Evolutionary conservation across 1,140 invertebrate species (phyloP).

Genomic region (Drosophila ironensis): DNA sequence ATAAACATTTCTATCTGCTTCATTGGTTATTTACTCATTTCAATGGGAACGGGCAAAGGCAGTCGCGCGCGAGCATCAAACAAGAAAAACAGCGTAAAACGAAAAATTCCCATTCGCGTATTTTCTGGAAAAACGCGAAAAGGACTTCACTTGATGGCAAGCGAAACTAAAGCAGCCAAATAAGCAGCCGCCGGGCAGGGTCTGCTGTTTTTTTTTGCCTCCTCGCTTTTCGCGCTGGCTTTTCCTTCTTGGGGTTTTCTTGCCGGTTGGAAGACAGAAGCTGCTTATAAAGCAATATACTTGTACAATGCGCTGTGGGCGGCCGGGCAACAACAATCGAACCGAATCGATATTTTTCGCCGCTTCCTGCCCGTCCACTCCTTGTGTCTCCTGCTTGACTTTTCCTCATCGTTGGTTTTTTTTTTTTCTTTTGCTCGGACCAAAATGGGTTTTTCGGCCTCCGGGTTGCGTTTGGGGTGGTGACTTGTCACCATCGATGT

Average conservation of each 20-base stretch:
- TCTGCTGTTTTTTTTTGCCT: conserved; percentile 23
- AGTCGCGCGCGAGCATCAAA: conserved; percentile 32
- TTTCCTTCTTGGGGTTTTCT: background rate
- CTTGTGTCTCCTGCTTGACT: conserved; percentile 39
- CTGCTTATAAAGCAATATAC: conserved; percentile 75
- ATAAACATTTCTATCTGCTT: conserved; percentile 80
- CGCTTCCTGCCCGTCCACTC: conserved; percentile 4
- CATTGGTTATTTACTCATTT: conserved; percentile 73
- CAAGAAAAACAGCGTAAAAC: conserved; percentile 70
- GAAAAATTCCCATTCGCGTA: conserved; percentile 26
- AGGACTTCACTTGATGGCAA: conserved; percentile 27
- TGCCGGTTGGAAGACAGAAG: conserved; percentile 47
- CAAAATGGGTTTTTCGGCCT: conserved; percentile 32
- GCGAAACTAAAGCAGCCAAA: conserved; percentile 45
- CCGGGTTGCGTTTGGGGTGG: background rate
- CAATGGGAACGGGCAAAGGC: background rate
- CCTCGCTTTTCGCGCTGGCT: background rate
- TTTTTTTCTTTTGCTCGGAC: too few species aligned
- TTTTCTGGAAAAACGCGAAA: conserved; percentile 10
- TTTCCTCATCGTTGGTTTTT: conserved; percentile 30
- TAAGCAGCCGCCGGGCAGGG: conserved; percentile 43
- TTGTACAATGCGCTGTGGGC: conserved; percentile 41
- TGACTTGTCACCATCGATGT: background rate
- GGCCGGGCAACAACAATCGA: conserved; percentile 44
- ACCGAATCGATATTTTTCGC: conserved; percentile 71